phyloP scores from a whole-genome alignment of 2,113 vertebrate species.

The Nipponia nippon region DNA sequence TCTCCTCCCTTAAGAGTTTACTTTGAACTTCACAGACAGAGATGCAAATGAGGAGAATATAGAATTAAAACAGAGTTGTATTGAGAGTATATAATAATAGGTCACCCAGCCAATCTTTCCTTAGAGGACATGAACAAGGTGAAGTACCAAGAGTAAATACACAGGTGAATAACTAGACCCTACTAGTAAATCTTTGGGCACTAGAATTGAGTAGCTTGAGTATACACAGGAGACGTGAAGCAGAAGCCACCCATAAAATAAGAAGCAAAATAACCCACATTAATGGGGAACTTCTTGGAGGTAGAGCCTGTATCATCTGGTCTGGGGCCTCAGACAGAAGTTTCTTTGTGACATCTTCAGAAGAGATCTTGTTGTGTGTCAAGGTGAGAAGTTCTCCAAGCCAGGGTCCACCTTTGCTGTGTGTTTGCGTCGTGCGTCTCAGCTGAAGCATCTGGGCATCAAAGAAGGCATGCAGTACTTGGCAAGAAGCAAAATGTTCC shows the following conservation, averaged over 20 bases:
- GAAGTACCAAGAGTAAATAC: background rate
- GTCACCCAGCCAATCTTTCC: background rate
- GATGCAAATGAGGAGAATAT: background rate
- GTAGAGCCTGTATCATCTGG: background rate
- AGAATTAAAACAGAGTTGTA: background rate
- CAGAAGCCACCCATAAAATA: background rate
- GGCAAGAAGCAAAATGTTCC: background rate
- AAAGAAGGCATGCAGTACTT: background rate
- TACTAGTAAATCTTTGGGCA: background rate
- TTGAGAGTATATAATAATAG: background rate
- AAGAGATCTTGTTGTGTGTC: background rate
- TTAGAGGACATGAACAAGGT: background rate
- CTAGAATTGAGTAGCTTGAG: background rate
- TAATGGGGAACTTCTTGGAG: background rate
- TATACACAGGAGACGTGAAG: background rate
- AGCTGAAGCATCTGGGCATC: background rate
- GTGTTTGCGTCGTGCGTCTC: background rate
- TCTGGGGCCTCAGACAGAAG: background rate
- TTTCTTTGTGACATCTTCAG: background rate
- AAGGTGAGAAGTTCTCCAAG: background rate
- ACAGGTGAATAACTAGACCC: background rate
- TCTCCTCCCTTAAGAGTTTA: background rate
- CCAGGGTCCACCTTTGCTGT: fast-evolving
- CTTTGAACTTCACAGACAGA: background rate
- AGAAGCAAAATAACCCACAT: background rate